Percentiles rank a stretch among this genome's conserved stretches.
phyloP scores from a whole-genome alignment of 2,797 vertebrate species.

The Ctenochaetus hawaiiensis region DNA sequence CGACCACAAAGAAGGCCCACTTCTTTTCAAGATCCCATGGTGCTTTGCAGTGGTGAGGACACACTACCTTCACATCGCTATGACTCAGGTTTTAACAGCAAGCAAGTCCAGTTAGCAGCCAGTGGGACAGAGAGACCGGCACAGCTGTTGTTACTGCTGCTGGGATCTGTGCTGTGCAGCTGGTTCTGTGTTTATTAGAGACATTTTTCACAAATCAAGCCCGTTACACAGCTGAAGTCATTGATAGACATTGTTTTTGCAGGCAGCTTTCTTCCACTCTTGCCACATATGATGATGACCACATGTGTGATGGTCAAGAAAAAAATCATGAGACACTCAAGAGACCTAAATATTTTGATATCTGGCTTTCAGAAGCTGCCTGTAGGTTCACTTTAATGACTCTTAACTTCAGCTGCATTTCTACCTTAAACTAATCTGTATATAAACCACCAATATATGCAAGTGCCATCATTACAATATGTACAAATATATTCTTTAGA shows the following conservation, averaged over 20 bases:
- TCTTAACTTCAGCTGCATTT: slow-evolving; percentile 55
- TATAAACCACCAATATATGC: slow-evolving; percentile 67
- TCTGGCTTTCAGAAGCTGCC: slow-evolving; percentile 55
- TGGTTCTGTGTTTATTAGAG: slow-evolving; percentile 67
- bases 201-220: slow-evolving; percentile 34
- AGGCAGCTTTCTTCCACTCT: slow-evolving; percentile 65
- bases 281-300: slow-evolving; percentile 43
- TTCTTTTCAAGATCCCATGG: slow-evolving; percentile 91
- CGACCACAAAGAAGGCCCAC: slow-evolving; percentile 88
- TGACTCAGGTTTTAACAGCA: slow-evolving; percentile 62
- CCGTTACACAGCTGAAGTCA: slow-evolving; percentile 51
- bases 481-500: slow-evolving; percentile 58
- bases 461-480: slow-evolving; percentile 53
- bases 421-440: slow-evolving; percentile 63
- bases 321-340: slow-evolving; percentile 56
- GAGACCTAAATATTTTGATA: slow-evolving; percentile 30
- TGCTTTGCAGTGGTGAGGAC: slow-evolving; percentile 81
- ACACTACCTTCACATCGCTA: slow-evolving; percentile 47
- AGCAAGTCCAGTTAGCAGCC: slow-evolving; percentile 62
- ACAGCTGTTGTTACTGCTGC: slow-evolving; percentile 57
- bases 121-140: slow-evolving; percentile 63
- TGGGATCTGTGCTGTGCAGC: slow-evolving; percentile 68
- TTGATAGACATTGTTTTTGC: slow-evolving; percentile 56
- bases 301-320: slow-evolving; percentile 46
- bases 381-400: slow-evolving; percentile 52